Evolutionary conservation across 2,113 vertebrate genomes (phyloP).

Genomic region (Columba janthina): DNA sequence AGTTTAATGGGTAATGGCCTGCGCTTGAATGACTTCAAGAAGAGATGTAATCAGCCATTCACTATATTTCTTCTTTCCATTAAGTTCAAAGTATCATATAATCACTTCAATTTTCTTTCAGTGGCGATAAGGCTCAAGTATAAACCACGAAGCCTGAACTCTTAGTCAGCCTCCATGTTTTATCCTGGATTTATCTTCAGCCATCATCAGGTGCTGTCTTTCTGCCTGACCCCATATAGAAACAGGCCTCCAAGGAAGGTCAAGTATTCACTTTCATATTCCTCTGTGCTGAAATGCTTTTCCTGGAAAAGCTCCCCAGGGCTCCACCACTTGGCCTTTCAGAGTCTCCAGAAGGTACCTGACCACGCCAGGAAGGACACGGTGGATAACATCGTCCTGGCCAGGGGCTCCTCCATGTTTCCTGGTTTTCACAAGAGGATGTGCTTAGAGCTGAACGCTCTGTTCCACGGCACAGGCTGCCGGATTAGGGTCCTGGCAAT

Average conservation of each 20-base stretch:
- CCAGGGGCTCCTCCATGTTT: constrained; percentile 55
- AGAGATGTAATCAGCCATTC: constrained; percentile 23
- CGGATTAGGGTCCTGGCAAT: neutral
- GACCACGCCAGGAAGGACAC: neutral
- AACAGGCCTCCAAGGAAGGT: constrained; percentile 14
- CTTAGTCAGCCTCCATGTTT: neutral
- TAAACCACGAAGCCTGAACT: constrained; percentile 4
- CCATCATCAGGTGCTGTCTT: constrained; percentile 35
- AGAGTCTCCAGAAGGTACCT: constrained; percentile 20
- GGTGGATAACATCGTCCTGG: constrained; percentile 33
- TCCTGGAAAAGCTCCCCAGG: constrained; percentile 55
- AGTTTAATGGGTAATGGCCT: neutral
- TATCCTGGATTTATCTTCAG: constrained; percentile 36
- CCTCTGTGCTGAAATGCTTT: constrained; percentile 46
- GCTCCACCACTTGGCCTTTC: constrained; percentile 46
- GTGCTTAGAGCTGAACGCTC: constrained; percentile 33
- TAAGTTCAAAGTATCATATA: constrained; percentile 59
- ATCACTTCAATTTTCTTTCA: constrained; percentile 56
- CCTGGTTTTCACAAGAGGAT: constrained; percentile 62
- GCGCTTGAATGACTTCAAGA: constrained; percentile 29
- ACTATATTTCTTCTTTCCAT: constrained; percentile 26
- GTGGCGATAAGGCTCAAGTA: neutral
- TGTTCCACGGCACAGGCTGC: neutral
- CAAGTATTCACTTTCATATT: constrained; percentile 13
- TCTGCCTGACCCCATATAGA: constrained; percentile 16